Base-by-base conservation (phyloP, 2,113 vertebrate genomes). In the Rhabdornis inornatus region DNA sequence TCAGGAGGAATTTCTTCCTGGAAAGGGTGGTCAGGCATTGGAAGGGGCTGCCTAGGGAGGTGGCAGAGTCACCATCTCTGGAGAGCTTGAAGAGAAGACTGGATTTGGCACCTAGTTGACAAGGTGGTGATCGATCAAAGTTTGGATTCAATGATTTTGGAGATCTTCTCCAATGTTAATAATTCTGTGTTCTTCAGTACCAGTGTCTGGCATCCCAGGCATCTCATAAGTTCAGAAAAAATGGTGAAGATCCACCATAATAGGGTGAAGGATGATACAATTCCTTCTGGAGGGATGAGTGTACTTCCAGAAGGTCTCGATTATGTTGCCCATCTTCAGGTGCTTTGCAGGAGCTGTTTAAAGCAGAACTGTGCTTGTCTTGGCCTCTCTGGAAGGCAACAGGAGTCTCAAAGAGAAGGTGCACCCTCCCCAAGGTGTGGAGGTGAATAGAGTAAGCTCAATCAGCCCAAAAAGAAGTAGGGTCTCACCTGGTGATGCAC, bases 81-180 rank as follows among this genome's bases (percentile, higher is more conserved):
- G 52, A 50, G 16, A 21, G 49, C 3, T 35, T 59, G 30, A 59
- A 8, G 35, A 42, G 57, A 57, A 35, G 21, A 21, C 2, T 59
- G 37, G 44, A 59, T n/a, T 21, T 76, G 44, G 20, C 31, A 31
- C 9, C 5, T 17, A 10, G 17, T 50, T 68, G 25, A 44, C 25
- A 50, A 59, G 25, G 21, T 66, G 20, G 3, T 49, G 44, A 7
- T 65, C 0, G 0, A 19, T 35, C 44, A 42, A 7, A 50, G 13
- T 31, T 40, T 40, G 19, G 42, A 49, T 20, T 35, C 13, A 3
- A 35, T 65, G 44, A 18, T 59, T 31, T 42, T 66, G 44, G 44
- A 31, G 52, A 21, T 42, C 11, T 68, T 86, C 22, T 50, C 11
- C 14, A 27, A 1, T 59, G 21, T 18, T 35, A 42, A 17, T 66